phyloP scores from a whole-genome alignment of 2,113 vertebrate genomes.

The Myiozetetes cayanensis region DNA sequence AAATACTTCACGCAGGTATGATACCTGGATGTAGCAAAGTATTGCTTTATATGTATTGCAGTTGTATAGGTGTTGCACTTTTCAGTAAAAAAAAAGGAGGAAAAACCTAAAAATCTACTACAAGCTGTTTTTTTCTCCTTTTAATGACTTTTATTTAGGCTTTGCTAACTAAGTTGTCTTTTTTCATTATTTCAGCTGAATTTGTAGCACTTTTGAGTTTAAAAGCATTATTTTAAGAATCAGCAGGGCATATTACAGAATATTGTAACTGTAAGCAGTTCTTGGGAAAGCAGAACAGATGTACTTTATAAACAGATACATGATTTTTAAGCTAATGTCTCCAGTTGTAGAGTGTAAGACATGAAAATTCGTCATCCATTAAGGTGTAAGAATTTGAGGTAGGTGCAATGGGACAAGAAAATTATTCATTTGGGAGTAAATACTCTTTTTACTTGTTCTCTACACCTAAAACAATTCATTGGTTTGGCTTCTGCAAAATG shows the following conservation, averaged over 20 bases:
- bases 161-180: not conserved
- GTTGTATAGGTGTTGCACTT: not conserved
- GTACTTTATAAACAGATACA: not conserved
- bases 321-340: not conserved
- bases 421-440: not conserved
- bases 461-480: not conserved
- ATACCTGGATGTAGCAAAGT: not conserved
- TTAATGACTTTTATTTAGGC: not conserved
- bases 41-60: not conserved
- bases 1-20: constrained; percentile 97
- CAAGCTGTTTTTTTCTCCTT: not conserved
- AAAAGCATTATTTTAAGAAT: not conserved
- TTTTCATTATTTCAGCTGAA: not conserved
- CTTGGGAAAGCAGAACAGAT: not conserved
- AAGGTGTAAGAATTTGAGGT: not conserved
- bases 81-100: not conserved
- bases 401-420: not conserved
- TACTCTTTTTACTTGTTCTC: not conserved
- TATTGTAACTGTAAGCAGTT: not conserved
- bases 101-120: not conserved
- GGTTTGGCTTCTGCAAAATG: not conserved
- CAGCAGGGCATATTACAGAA: not conserved
- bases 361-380: not conserved
- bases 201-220: not conserved
- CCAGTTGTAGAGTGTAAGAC: not conserved